Conservation (phyloP, 2,797 vertebrate species). For the Poecilia picta region DNA sequence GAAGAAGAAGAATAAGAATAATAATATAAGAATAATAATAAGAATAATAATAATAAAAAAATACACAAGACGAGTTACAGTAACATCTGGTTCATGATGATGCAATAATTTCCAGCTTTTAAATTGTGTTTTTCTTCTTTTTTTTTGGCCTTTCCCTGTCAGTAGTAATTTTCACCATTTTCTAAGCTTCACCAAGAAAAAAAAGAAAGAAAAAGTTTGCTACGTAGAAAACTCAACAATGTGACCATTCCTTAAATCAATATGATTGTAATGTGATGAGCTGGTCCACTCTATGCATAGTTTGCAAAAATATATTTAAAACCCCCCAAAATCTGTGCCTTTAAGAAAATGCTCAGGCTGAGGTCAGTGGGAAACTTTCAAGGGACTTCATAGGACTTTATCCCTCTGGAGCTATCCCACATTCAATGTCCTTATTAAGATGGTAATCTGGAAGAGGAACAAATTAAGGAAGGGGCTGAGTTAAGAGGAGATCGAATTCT, state of each 20-base stretch:
- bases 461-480: conserved; percentile 40
- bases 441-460: conserved; percentile 52
- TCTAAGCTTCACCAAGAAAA: no score
- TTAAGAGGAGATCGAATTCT: conserved; percentile 42
- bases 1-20: no score
- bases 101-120: not conserved
- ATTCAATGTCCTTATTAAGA: conserved; percentile 50
- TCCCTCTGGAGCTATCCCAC: conserved; percentile 14
- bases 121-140: not conserved
- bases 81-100: not conserved
- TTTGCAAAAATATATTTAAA: not conserved
- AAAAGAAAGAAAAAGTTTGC: not conserved
- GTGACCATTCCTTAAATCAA: not conserved
- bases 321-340: not conserved
- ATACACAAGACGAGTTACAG: not conserved
- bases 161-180: no score
- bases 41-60: not conserved
- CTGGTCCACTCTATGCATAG: not conserved
- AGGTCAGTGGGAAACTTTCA: not conserved
- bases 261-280: not conserved
- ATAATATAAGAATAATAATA: not conserved
- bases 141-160: not conserved
- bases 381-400: conserved; percentile 2
- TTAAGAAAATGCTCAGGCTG: not conserved
- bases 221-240: no score